Evolutionary conservation across 2,797 vertebrate genomes (phyloP).

Genomic region (Pagetopsis macropterus): DNA sequence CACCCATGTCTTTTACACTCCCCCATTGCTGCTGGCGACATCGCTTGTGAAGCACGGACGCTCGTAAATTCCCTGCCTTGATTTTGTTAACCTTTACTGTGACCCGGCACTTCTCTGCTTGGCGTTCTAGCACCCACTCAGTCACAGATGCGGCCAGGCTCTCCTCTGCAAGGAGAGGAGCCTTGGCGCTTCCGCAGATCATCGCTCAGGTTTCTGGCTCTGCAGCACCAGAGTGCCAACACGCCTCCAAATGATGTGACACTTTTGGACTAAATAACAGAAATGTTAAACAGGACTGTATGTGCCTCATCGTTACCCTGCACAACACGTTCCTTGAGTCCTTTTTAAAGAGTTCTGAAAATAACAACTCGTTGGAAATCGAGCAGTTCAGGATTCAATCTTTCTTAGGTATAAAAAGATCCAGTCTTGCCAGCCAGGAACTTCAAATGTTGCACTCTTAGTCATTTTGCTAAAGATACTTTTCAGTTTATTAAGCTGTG

Average conservation of each 20-base stretch:
- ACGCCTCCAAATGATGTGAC: constrained; percentile 43
- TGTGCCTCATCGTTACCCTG: constrained; percentile 18
- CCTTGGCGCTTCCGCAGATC: constrained; percentile 66
- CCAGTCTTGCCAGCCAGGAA: constrained; percentile 11
- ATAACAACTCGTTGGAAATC: constrained; percentile 40
- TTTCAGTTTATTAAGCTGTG: constrained; percentile 6
- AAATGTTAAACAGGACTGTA: constrained; percentile 34
- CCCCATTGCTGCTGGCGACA: constrained; percentile 59
- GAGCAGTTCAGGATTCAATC: constrained; percentile 12
- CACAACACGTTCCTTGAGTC: constrained; percentile 18
- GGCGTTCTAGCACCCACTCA: constrained; percentile 79
- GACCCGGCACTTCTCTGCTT: constrained; percentile 77
- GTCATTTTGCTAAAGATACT: constrained; percentile 23
- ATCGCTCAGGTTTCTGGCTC: constrained; percentile 69
- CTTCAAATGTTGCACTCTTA: constrained; percentile 12
- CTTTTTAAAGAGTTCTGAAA: background rate
- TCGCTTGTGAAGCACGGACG: constrained; percentile 68
- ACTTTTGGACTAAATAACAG: constrained; percentile 38
- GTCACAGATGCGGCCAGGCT: constrained; percentile 73
- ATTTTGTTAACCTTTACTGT: constrained; percentile 83
- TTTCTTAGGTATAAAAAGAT: constrained; percentile 12
- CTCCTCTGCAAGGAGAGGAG: constrained; percentile 35
- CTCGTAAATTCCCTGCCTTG: constrained; percentile 82
- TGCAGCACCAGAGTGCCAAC: constrained; percentile 34
- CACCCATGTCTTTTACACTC: constrained; percentile 70